Conservation (phyloP, 2,888 invertebrate genomes). For the Mesorhabditis spiculigera region DNA sequence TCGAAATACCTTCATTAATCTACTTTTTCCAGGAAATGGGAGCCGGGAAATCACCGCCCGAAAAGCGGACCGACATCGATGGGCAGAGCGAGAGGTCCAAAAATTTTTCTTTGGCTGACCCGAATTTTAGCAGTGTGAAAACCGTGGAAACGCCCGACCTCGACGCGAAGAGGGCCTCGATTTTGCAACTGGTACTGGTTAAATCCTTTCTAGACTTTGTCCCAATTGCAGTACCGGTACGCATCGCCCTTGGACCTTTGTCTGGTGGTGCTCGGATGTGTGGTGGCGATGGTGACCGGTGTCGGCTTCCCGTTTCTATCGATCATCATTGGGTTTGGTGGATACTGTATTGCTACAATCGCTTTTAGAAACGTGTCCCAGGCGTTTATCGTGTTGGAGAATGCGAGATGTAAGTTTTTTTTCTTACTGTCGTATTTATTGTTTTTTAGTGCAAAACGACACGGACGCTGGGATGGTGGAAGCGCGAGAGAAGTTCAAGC, state of each 20-base stretch:
- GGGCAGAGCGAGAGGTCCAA: neutral
- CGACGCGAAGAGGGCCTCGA: constrained; percentile 5
- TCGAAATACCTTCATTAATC: constrained; percentile 1
- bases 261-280: neutral
- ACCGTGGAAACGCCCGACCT: neutral
- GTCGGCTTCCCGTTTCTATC: neutral
- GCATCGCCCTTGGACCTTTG: neutral
- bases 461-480: neutral
- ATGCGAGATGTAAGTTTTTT: constrained; percentile 6
- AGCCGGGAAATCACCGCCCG: neutral
- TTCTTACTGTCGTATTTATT: too few species aligned
- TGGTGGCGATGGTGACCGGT: neutral
- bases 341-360: neutral
- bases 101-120: neutral
- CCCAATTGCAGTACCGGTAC: neutral
- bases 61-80: neutral
- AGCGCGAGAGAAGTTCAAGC: neutral
- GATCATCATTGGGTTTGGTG: constrained; percentile 2
- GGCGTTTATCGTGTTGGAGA: constrained; percentile 1
- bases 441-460: constrained; percentile 1
- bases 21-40: neutral
- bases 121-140: constrained; percentile 4
- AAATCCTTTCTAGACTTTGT: neutral
- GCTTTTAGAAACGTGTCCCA: neutral
- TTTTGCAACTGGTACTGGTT: neutral